phyloP scores from a whole-genome alignment of 2,888 invertebrate species.

The Eudemis profundana region DNA sequence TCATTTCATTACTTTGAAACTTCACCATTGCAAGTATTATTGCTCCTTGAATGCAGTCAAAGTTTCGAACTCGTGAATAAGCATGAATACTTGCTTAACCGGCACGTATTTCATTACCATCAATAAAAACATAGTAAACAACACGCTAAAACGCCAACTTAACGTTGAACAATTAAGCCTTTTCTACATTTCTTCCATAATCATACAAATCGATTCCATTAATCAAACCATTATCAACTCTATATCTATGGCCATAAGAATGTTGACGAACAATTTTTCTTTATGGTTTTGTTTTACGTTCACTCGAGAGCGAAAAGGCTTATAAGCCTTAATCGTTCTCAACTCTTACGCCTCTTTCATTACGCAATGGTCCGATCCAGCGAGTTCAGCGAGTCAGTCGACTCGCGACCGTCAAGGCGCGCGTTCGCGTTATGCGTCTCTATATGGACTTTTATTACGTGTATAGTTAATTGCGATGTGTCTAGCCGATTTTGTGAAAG shows the following conservation, averaged over 20 bases:
- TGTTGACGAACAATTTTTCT: neutral
- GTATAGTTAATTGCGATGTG: conserved; percentile 12
- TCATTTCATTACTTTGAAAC: too few species aligned
- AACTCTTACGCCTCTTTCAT: neutral
- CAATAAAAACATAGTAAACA: conserved; percentile 8
- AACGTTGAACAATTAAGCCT: conserved; percentile 3
- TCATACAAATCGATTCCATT: neutral
- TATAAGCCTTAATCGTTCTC: neutral
- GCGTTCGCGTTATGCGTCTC: conserved; percentile 11
- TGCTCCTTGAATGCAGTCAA: too few species aligned
- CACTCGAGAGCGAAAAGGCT: neutral
- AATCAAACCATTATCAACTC: neutral
- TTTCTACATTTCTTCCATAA: neutral
- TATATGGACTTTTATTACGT: conserved; percentile 7
- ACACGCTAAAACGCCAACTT: conserved; percentile 9
- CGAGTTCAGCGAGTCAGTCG: conserved; percentile 6
- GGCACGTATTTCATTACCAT: neutral
- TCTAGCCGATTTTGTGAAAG: neutral
- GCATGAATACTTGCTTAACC: neutral
- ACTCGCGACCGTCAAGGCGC: neutral
- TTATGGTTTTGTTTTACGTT: neutral
- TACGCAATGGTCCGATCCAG: neutral
- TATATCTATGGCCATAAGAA: conserved; percentile 1
- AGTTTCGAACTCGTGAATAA: neutral
- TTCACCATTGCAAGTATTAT: too few species aligned